Base-by-base conservation (phyloP, 2,113 vertebrate species). In the Macquaria australasica region DNA sequence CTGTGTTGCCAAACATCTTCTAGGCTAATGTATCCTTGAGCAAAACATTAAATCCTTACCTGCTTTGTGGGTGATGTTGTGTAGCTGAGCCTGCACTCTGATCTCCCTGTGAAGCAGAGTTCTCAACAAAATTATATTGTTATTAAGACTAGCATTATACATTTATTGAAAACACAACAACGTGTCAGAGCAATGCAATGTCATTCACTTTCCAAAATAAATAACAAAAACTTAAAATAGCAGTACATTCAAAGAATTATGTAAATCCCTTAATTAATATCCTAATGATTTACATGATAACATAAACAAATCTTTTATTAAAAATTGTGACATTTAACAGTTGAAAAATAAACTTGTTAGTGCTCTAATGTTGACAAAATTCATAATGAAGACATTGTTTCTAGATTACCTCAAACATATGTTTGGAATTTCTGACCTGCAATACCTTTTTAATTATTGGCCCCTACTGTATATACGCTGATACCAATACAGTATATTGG, bases 61-160 rank as follows among this genome's bases (percentile, higher is more conserved):
- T 80, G 59, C 72, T 68, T 31, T 73, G 39, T 66, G 28, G 56
- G 45, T 34, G 37, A 69, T 68, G 39, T 43, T 71, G 63, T 56
- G 25, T 48, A 67, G 70, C 45, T 37, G 51, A 74, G 56, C 15
- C 7, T 48, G 43, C 60, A 58, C 59, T 23, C 51, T 73, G 20
- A 73, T 39, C 43, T 77, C 66, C 50, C 11, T 31, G 16, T 62
- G n/a, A 50, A 68, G 62, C 55, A 45, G 20, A 0, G 0, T 45
- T 78, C 60, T 50, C 53, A 56, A 8, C 55, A 28, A 14, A 37
- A 20, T 20, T 0, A 48, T 60, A 43, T 31, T 72, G 34, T 51
- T 53, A 41, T 58, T 53, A 55, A 58, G 10, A 31, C n/a, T 25
- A 53, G 11, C 7, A 14, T 39, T 18, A 45, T 45, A 25, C 6